Conservation (phyloP, 2,113 vertebrate genomes). For the Dinomys branickii region DNA sequence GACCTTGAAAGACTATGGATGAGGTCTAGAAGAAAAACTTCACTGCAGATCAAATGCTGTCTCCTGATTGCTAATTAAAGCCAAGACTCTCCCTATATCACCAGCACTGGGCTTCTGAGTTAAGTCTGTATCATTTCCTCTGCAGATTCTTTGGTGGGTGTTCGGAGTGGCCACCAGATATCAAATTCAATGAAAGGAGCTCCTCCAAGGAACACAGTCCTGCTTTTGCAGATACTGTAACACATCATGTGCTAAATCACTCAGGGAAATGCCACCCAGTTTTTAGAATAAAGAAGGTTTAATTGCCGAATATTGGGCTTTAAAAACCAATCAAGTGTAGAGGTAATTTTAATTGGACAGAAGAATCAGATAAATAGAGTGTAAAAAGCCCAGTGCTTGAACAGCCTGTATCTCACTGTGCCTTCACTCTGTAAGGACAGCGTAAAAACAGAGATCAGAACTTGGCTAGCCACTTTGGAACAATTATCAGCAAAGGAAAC, state of each 20-base stretch:
- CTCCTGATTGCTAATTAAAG: background rate
- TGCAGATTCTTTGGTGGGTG: background rate
- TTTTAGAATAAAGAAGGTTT: slow-evolving; percentile 73
- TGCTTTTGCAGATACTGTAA: slow-evolving; percentile 15
- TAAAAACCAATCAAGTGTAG: slow-evolving; percentile 76
- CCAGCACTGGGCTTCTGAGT: background rate
- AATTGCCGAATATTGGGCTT: slow-evolving; percentile 77
- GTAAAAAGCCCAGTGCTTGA: slow-evolving; percentile 56
- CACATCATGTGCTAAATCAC: slow-evolving; percentile 48
- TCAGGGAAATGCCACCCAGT: slow-evolving; percentile 51
- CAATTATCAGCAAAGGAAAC: slow-evolving; percentile 31
- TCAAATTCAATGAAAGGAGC: slow-evolving; percentile 17
- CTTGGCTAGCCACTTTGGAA: background rate
- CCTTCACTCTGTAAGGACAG: slow-evolving; percentile 41
- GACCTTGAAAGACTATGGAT: background rate
- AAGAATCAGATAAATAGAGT: slow-evolving; percentile 74
- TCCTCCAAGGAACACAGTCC: background rate
- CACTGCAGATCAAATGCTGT: background rate
- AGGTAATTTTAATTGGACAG: slow-evolving; percentile 77
- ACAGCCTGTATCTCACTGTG: slow-evolving; percentile 40
- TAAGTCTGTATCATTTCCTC: background rate
- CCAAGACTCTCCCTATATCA: background rate
- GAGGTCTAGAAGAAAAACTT: background rate
- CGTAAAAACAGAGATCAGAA: slow-evolving; percentile 37
- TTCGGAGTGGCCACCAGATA: background rate